Evolutionary conservation across 2,797 vertebrate genomes (phyloP).

Genomic region (Tragopan temminckii): DNA sequence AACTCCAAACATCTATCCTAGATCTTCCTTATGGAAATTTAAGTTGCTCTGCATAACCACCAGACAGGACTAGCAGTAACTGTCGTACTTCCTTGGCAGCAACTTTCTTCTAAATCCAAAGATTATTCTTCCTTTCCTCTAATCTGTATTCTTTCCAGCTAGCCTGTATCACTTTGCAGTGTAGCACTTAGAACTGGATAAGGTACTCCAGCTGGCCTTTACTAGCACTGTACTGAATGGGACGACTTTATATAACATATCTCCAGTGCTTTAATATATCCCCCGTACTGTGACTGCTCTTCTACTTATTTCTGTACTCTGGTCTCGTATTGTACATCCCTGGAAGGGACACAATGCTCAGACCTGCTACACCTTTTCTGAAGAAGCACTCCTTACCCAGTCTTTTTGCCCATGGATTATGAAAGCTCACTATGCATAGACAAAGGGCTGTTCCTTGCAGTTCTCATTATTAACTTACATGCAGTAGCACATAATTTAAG

Average conservation of each 20-base stretch:
- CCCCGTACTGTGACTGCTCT: neutral
- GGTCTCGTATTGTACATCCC: neutral
- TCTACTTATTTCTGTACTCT: neutral
- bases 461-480: slow-evolving; percentile 1
- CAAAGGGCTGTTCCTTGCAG: neutral
- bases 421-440: neutral
- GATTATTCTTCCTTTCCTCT: neutral
- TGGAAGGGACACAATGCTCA: neutral
- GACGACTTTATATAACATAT: neutral
- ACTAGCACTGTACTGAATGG: neutral
- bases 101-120: neutral
- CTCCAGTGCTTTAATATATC: neutral
- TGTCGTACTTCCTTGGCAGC: neutral
- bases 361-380: neutral
- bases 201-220: neutral
- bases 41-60: neutral
- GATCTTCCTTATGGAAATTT: neutral
- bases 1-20: neutral
- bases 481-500: neutral
- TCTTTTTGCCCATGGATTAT: neutral
- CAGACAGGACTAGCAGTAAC: neutral
- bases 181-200: neutral
- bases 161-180: neutral
- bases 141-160: neutral
- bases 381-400: neutral